Evolutionary conservation across 2,888 invertebrate genomes (phyloP), one percentile per base, ranked within the genome.

Genomic region (Sphaerophoria taeniata): DNA sequence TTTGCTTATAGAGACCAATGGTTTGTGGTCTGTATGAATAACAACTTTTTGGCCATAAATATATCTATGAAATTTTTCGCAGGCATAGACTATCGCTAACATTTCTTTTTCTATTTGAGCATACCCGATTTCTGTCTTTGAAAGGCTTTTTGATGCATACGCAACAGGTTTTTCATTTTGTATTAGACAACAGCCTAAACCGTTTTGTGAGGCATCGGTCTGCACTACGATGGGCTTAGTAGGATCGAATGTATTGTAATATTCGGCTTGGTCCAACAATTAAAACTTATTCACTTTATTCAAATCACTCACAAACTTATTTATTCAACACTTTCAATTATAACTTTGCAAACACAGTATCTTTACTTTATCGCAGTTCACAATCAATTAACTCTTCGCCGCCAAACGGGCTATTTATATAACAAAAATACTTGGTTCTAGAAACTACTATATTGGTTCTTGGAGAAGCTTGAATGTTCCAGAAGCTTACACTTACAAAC

Each of bases 121-220:
- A 60, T 87, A 87, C 7, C 70, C 73, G 49, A 31, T 63, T 85
- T 90, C 88, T 12, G 88, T 88, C 33, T 88, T 87, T 34, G 88
- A 89, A 45, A 89, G 72, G 43, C 85, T 86, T 65, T 88, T 86
- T 6, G 89, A 89, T 47, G 88, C 88, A 85, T 88, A 89, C 3
- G 87, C 60, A 4, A 87, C 81, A 11, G 61, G 58, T 14, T 76
- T 76, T 4, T 33, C 31, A 24, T 80, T 31, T 63, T 87, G 87
- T 5, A 78, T 39, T 6, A 87, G 45, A 47, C 61, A 72, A 53
- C 73, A 71, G 11, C 87, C 80, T 9, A 80, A 45, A 31, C 78
- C 80, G 39, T 61, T 53, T 63, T 73, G 61, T 24, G 73, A 85
- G 14, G 74, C 76, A 70, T 87, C 79, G 7, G 79, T 72, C 34